These are phyloP conservation scores for Patella caerulea DNA, from an alignment of 2,888 invertebrate species.

Conservation along the genomic window DNA sequence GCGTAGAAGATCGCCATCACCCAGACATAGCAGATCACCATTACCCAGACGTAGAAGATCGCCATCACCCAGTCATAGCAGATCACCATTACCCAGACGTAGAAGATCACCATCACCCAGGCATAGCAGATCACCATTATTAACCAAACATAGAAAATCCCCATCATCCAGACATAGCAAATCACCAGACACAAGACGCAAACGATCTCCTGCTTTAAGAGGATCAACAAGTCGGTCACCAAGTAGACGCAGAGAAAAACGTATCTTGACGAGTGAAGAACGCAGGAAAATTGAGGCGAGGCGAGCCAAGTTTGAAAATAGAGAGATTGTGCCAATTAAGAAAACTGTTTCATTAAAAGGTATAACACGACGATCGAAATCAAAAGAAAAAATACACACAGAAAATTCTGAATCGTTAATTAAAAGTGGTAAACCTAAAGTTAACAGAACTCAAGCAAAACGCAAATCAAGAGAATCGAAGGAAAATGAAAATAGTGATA, in stretches of 20 bases:
- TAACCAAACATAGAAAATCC: constrained; percentile 15
- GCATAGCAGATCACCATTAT: constrained; percentile 20
- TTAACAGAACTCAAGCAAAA: not conserved
- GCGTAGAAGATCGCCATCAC: constrained; percentile 11
- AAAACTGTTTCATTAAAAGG: constrained; percentile 55
- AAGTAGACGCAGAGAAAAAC: constrained; percentile 20
- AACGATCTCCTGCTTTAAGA: constrained; percentile 18
- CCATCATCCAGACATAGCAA: constrained; percentile 15
- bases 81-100: constrained; percentile 23
- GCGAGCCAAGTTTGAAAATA: constrained; percentile 43
- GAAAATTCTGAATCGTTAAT: not conserved
- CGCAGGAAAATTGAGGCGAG: constrained; percentile 46
- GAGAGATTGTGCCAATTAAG: constrained; percentile 27
- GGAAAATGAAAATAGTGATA: constrained; percentile 15
- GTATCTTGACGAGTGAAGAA: constrained; percentile 34
- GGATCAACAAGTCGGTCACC: constrained; percentile 18
- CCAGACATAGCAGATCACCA: constrained; percentile 20
- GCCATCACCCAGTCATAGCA: constrained; percentile 19
- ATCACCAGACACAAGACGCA: constrained; percentile 15
- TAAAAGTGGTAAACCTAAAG: constrained; percentile 6
- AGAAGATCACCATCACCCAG: constrained; percentile 20
- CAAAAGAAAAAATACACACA: constrained; percentile 12
- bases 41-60: constrained; percentile 19
- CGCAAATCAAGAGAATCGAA: constrained; percentile 4
- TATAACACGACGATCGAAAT: constrained; percentile 34